Evolutionary conservation across 2,888 invertebrate species (phyloP).

Genomic region (Carterocephalus palaemon): DNA sequence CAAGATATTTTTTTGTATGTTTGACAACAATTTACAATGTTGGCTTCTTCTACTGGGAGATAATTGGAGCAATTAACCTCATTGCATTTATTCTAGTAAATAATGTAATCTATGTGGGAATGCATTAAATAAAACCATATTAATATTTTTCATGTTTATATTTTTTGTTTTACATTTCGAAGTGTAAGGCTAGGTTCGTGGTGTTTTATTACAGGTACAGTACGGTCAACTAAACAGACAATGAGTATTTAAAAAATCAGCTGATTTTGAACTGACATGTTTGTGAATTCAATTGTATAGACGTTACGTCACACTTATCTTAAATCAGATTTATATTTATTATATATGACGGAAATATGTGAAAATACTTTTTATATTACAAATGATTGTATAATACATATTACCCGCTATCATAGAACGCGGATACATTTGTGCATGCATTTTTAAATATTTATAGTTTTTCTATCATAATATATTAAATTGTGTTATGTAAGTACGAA

Average conservation of each 20-base stretch:
- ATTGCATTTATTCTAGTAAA: too few species aligned
- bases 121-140: slow-evolving; percentile 29
- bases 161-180: slow-evolving; percentile 47
- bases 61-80: too few species aligned
- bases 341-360: slow-evolving; percentile 30
- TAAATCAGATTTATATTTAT: slow-evolving; percentile 1
- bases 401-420: neutral
- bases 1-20: too few species aligned
- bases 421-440: slow-evolving; percentile 9
- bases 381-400: slow-evolving; percentile 22
- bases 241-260: neutral
- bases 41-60: too few species aligned
- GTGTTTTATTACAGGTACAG: slow-evolving; percentile 50
- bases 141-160: slow-evolving; percentile 43
- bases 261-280: too few species aligned
- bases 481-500: neutral
- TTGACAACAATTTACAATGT: too few species aligned
- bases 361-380: slow-evolving; percentile 26
- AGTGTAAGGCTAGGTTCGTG: slow-evolving; percentile 53
- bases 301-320: neutral
- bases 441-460: slow-evolving; percentile 1
- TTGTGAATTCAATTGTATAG: neutral
- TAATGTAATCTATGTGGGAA: too few species aligned
- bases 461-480: slow-evolving; percentile 9
- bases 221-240: slow-evolving; percentile 36